phyloP scores from a whole-genome alignment of 2,113 vertebrate genomes.

The Cephalopterus ornatus region DNA sequence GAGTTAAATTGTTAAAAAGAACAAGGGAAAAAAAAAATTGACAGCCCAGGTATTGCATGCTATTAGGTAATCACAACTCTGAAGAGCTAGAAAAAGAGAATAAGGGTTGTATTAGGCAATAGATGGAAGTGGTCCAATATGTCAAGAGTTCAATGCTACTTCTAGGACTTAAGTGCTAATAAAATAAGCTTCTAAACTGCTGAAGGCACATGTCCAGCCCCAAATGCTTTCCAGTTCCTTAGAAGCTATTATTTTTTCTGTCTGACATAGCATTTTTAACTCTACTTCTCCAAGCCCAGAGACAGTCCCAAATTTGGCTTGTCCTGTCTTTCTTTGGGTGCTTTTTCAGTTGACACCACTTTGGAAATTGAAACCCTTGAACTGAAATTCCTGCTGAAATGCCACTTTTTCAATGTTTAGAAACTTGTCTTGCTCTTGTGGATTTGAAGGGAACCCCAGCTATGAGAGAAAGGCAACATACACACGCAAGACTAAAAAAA shows the following conservation, averaged over 20 bases:
- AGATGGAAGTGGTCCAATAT: conserved; percentile 35
- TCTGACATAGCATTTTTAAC: neutral
- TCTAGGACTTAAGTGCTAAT: conserved; percentile 62
- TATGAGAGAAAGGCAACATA: neutral
- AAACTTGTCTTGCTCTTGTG: neutral
- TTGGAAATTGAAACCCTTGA: neutral
- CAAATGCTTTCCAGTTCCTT: conserved; percentile 2
- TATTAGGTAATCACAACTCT: neutral
- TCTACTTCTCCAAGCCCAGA: neutral
- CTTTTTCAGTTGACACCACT: neutral
- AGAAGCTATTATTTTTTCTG: conserved; percentile 1
- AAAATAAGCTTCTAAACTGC: conserved; percentile 61
- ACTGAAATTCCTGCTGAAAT: neutral
- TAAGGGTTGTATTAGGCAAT: conserved; percentile 25
- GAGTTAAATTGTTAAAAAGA: neutral
- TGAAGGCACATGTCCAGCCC: conserved; percentile 42
- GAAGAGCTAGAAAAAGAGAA: neutral
- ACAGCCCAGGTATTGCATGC: neutral
- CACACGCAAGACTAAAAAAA: neutral
- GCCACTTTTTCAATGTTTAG: neutral
- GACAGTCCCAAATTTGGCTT: neutral
- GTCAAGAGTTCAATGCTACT: conserved; percentile 63
- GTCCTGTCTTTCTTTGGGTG: neutral
- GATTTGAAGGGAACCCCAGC: neutral
- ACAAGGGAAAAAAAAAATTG: neutral